Evolutionary conservation across 2,888 invertebrate genomes (phyloP).

Genomic region (Hyles lineata): DNA sequence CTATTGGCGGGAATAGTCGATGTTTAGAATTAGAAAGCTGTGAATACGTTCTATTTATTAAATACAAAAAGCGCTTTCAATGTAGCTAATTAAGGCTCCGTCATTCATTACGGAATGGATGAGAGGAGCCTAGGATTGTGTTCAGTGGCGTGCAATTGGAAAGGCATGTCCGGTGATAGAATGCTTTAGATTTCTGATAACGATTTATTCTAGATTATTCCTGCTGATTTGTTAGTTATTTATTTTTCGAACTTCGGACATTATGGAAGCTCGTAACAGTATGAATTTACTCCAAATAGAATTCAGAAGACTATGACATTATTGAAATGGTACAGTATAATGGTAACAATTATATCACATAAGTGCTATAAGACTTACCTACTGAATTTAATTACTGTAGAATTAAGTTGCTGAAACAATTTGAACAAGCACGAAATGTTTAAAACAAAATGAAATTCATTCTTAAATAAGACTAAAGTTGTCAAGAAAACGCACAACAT

Average conservation of each 20-base stretch:
- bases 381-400: too few relatives aligned
- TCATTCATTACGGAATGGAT: not conserved
- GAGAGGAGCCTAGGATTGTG: not conserved
- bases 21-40: slow-evolving; percentile 3
- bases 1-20: slow-evolving; percentile 3
- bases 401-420: not conserved
- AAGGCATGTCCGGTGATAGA: too few relatives aligned
- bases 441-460: not conserved
- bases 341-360: too few relatives aligned
- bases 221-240: too few relatives aligned
- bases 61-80: not conserved
- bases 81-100: not conserved
- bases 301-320: too few relatives aligned
- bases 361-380: too few relatives aligned
- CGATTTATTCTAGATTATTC: too few relatives aligned
- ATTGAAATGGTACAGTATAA: too few relatives aligned
- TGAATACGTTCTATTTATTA: slow-evolving; percentile 4
- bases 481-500: not conserved
- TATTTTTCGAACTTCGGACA: too few relatives aligned
- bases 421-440: not conserved
- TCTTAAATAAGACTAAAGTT: not conserved
- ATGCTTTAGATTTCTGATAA: too few relatives aligned
- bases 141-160: not conserved
- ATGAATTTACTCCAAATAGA: too few relatives aligned
- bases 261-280: too few relatives aligned